phyloP scores from a whole-genome alignment of 1,140 invertebrate genomes.

The Pseudomyrmex pallidus region DNA sequence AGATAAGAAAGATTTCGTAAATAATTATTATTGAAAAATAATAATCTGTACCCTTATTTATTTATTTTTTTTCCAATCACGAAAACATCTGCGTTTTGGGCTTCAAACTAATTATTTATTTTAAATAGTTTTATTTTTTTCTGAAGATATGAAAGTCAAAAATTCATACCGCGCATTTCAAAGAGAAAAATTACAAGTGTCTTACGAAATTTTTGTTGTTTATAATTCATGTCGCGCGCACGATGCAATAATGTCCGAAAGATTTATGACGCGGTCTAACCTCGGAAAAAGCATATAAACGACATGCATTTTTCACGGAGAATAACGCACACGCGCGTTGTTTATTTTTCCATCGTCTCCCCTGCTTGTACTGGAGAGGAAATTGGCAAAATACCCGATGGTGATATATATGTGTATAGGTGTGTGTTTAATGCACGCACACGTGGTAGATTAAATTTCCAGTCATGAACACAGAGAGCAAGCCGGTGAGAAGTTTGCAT shows the following conservation, averaged over 20 bases:
- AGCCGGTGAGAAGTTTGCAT: neutral
- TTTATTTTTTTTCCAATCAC: no score
- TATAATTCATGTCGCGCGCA: constrained; percentile 1
- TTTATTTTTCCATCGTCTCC: constrained; percentile 22
- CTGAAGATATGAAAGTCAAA: neutral
- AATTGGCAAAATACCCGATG: constrained; percentile 15
- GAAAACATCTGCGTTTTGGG: no score
- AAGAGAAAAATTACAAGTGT: neutral
- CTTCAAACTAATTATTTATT: no score
- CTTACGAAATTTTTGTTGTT: constrained; percentile 4
- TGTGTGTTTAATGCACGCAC: neutral
- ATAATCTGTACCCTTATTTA: no score
- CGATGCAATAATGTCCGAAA: constrained; percentile 32
- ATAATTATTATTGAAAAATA: no score
- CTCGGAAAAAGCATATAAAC: constrained; percentile 9
- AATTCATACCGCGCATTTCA: neutral
- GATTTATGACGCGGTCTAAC: constrained; percentile 19
- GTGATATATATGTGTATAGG: neutral
- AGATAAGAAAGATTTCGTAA: no score
- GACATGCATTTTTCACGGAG: neutral
- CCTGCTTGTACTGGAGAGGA: neutral
- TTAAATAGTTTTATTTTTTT: no score
- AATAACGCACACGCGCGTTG: neutral
- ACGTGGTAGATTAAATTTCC: constrained; percentile 17
- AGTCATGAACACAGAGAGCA: neutral